Evolutionary conservation across 1,140 invertebrate species (phyloP).

Genomic region (Caenorhabditis elegans): WBcel235 BX284605.5:250001-250500

Average conservation of each 20-base stretch:
- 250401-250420: not conserved
- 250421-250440: not conserved
- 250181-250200: not conserved
- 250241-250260: not conserved
- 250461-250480: not conserved
- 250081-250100: not conserved
- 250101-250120: not conserved
- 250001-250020: not conserved
- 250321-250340: not conserved
- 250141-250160: not conserved
- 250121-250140: not conserved
- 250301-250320: slow-evolving; percentile 3
- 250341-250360: no score
- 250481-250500: not conserved
- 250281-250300: not conserved
- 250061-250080: not conserved
- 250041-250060: slow-evolving; percentile 14
- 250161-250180: not conserved
- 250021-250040: not conserved
- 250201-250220: not conserved
- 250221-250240: not conserved
- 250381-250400: not conserved
- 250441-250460: not conserved
- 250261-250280: not conserved
- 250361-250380: no score